Percentiles rank a stretch among this genome's conserved stretches.
phyloP scores from a whole-genome alignment of 2,113 vertebrate genomes.

The Otolemur garnettii region DNA sequence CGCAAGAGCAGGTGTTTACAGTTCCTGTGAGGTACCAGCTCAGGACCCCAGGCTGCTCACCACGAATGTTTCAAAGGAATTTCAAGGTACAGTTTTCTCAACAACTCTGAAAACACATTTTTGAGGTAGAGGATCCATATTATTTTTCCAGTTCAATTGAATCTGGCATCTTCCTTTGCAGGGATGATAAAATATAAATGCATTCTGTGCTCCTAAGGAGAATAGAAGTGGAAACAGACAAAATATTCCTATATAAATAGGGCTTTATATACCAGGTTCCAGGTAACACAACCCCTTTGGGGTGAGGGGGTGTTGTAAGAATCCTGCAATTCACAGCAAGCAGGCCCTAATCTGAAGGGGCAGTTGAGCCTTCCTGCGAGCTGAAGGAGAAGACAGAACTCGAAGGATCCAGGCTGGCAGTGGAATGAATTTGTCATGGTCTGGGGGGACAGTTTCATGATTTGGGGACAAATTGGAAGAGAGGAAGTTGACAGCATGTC shows the following conservation, averaged over 20 bases:
- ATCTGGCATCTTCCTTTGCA: neutral
- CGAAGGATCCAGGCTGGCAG: accelerated
- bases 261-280: accelerated
- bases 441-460: accelerated
- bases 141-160: neutral
- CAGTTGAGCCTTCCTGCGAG: neutral
- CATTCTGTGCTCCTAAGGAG: neutral
- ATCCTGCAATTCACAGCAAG: neutral
- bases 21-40: no score
- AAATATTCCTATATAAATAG: accelerated
- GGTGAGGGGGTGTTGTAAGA: accelerated
- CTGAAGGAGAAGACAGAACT: neutral
- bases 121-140: accelerated
- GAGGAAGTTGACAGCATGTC: accelerated
- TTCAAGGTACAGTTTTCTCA: neutral
- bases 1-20: accelerated
- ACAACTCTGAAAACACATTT: no score
- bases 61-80: neutral
- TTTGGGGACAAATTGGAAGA: neutral
- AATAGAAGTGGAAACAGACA: neutral
- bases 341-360: accelerated
- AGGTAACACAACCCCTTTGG: no score
- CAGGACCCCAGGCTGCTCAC: neutral
- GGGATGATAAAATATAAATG: neutral
- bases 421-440: neutral